phyloP scores from a whole-genome alignment of 2,888 invertebrate genomes.

The Ornithoptera alexandrae region DNA sequence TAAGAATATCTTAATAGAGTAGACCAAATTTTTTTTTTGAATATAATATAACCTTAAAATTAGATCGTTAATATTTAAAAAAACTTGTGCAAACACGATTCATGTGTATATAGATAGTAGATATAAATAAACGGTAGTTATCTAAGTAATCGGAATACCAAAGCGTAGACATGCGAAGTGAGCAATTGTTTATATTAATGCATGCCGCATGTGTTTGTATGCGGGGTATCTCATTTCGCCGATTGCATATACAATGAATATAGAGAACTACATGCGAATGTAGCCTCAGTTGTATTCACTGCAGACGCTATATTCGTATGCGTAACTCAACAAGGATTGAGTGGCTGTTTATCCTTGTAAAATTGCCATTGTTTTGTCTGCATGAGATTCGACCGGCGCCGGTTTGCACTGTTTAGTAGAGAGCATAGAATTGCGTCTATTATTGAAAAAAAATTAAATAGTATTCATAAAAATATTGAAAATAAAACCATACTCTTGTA shows the following conservation, averaged over 20 bases:
- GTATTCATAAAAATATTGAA: background rate
- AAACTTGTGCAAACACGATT: too few species aligned
- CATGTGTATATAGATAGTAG: background rate
- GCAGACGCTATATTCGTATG: constrained; percentile 5
- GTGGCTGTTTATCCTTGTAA: constrained; percentile 25
- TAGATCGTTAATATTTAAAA: too few species aligned
- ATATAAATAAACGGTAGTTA: background rate
- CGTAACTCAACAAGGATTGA: background rate
- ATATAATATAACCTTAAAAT: too few species aligned
- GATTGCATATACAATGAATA: constrained; percentile 21
- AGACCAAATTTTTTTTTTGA: too few species aligned
- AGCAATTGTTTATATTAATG: constrained; percentile 27
- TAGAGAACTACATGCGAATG: background rate
- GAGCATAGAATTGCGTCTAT: constrained; percentile 7
- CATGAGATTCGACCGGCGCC: constrained; percentile 22
- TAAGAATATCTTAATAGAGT: too few species aligned
- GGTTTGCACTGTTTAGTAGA: background rate
- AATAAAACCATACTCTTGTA: too few species aligned
- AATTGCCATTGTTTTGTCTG: constrained; percentile 25
- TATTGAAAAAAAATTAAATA: background rate
- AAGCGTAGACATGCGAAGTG: constrained; percentile 3
- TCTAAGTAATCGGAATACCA: constrained; percentile 19
- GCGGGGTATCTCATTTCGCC: constrained; percentile 14
- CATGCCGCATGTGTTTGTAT: constrained; percentile 10
- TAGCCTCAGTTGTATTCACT: background rate